phyloP scores from a whole-genome alignment of 2,888 invertebrate species.

The Epirrhoe tristata region DNA sequence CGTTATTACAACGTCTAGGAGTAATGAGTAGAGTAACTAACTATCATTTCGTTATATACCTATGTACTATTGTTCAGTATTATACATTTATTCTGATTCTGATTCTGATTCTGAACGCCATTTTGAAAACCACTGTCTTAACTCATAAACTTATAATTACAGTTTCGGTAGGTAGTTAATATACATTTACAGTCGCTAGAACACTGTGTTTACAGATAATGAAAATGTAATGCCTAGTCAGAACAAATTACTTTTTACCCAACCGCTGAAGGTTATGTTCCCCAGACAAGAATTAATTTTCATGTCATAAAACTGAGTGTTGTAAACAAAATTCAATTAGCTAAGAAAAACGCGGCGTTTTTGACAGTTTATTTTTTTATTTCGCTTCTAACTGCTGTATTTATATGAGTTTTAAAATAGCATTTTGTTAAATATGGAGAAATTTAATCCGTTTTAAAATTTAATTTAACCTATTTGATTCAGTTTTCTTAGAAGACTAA shows the following conservation, averaged over 20 bases:
- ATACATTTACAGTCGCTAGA: conserved; percentile 65
- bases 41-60: no score
- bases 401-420: not conserved
- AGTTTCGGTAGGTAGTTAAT: conserved; percentile 34
- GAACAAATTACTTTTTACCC: conserved; percentile 54
- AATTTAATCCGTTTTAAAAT: no score
- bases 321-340: conserved; percentile 68
- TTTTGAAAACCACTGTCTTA: not conserved
- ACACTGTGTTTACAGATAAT: conserved; percentile 62
- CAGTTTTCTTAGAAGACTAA: no score
- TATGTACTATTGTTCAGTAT: no score
- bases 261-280: conserved; percentile 34
- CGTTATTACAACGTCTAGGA: no score
- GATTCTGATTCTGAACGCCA: no score
- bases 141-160: conserved; percentile 27
- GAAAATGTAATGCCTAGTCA: conserved; percentile 54
- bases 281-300: conserved; percentile 64
- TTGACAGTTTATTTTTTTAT: conserved; percentile 12
- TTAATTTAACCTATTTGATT: no score
- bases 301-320: conserved; percentile 60
- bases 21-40: no score
- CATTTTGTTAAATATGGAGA: not conserved
- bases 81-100: no score
- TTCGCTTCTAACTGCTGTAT: not conserved
- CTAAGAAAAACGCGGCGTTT: conserved; percentile 34